These are phyloP conservation scores for Bedellia somnulentella DNA, from an alignment of 2,888 invertebrate genomes.

Conservation along the genomic window DNA sequence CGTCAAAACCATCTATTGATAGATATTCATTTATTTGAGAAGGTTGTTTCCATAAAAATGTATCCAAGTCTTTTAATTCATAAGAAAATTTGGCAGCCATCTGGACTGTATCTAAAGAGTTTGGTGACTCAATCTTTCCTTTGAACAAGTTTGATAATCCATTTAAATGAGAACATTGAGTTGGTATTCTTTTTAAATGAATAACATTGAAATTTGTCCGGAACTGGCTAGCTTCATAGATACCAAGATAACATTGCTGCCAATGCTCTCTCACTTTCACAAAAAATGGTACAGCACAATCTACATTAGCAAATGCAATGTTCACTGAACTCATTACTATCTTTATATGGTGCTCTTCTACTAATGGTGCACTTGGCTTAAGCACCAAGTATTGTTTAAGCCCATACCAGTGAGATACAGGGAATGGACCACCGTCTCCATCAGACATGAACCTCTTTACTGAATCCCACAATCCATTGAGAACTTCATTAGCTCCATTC, in stretches of 20 bases:
- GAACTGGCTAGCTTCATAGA: conserved; percentile 74
- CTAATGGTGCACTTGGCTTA: conserved; percentile 64
- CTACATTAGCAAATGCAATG: conserved; percentile 80
- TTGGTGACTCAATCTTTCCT: conserved; percentile 76
- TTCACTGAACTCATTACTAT: conserved; percentile 78
- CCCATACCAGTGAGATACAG: conserved; percentile 76
- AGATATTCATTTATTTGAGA: conserved; percentile 42
- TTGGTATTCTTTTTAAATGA: conserved; percentile 77
- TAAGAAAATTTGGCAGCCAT: conserved; percentile 80
- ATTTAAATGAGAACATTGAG: conserved; percentile 80
- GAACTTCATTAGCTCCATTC: conserved; percentile 30
- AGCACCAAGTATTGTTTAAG: conserved; percentile 81
- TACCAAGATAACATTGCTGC: conserved; percentile 80
- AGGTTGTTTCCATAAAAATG: conserved; percentile 65
- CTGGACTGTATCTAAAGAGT: conserved; percentile 64
- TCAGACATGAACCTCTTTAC: conserved; percentile 41
- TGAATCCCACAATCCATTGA: conserved; percentile 40
- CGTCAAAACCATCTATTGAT: conserved; percentile 51
- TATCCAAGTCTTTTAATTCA: conserved; percentile 62
- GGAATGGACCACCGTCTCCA: conserved; percentile 50
- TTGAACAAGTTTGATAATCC: conserved; percentile 87
- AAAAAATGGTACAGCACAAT: conserved; percentile 82
- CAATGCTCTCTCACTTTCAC: conserved; percentile 81
- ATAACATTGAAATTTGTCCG: conserved; percentile 89
- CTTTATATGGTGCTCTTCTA: conserved; percentile 74